Percentiles rank a stretch among this genome's conserved stretches.
phyloP scores from a whole-genome alignment of 2,113 vertebrate species.

The Chrysemys picta region DNA sequence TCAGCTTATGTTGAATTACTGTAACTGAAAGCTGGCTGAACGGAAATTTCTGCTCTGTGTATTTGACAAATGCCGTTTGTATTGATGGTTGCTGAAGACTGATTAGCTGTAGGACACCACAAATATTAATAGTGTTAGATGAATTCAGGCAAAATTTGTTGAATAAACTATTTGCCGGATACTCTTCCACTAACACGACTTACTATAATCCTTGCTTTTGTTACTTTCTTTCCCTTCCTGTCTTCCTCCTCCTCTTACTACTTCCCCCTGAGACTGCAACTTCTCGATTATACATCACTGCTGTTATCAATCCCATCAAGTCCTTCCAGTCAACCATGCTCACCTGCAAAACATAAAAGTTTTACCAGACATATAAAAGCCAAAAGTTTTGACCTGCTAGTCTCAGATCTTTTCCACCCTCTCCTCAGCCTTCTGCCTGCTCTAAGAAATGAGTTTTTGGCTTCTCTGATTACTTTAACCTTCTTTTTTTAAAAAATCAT shows the following conservation, averaged over 20 bases:
- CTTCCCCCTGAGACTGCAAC: not conserved
- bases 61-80: not conserved
- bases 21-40: not conserved
- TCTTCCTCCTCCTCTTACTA: not conserved
- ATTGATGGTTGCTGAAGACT: not conserved
- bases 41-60: not conserved
- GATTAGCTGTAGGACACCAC: not conserved
- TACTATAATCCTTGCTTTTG: fast-evolving
- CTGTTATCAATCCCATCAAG: not conserved
- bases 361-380: not conserved
- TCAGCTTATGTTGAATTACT: not conserved
- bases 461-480: not conserved
- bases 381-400: not conserved
- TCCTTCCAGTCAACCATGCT: not conserved
- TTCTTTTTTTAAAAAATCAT: not conserved
- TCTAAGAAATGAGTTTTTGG: not conserved
- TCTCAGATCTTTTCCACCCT: not conserved
- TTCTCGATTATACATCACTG: not conserved
- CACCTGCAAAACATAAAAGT: not conserved
- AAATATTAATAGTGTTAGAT: not conserved
- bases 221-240: fast-evolving
- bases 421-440: not conserved
- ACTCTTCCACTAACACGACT: not conserved
- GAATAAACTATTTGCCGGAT: not conserved
- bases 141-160: not conserved